phyloP scores from a whole-genome alignment of 1,140 invertebrate genomes.

The Harlomillsia oculata region DNA sequence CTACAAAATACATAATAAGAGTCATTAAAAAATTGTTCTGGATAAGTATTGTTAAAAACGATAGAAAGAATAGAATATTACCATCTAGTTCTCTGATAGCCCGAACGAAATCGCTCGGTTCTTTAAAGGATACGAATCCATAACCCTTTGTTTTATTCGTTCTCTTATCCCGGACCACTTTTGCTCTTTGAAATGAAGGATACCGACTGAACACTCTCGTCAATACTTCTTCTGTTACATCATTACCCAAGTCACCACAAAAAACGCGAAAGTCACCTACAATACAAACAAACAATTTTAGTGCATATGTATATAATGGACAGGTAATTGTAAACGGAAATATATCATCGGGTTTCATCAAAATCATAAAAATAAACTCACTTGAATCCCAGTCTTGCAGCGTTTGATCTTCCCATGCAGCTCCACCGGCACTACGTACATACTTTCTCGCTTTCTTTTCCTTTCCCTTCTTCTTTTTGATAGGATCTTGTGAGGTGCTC shows the following conservation, averaged over 20 bases:
- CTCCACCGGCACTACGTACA: slow-evolving; percentile 80
- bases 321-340: background rate
- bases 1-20: slow-evolving; percentile 41
- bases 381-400: slow-evolving; percentile 83
- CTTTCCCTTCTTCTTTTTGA: slow-evolving; percentile 46
- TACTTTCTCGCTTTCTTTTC: slow-evolving; percentile 65
- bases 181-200: slow-evolving; percentile 85
- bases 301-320: slow-evolving; percentile 11
- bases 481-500: no score
- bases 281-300: slow-evolving; percentile 35
- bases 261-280: slow-evolving; percentile 95
- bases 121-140: slow-evolving; percentile 97
- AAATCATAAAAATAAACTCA: slow-evolving; percentile 37
- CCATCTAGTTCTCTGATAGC: slow-evolving; percentile 98
- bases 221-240: slow-evolving; percentile 94
- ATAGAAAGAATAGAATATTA: slow-evolving; percentile 41
- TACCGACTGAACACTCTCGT: slow-evolving; percentile 90
- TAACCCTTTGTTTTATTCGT: slow-evolving; percentile 98
- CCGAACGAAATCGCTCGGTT: slow-evolving; percentile 92
- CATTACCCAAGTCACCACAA: slow-evolving; percentile 97
- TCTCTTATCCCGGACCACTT: slow-evolving; percentile 89
- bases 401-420: slow-evolving; percentile 87
- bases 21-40: background rate
- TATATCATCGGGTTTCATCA: slow-evolving; percentile 10
- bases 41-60: slow-evolving; percentile 11